Evolutionary conservation across 2,113 vertebrate genomes (phyloP).

Genomic region (Ameiurus melas): DNA sequence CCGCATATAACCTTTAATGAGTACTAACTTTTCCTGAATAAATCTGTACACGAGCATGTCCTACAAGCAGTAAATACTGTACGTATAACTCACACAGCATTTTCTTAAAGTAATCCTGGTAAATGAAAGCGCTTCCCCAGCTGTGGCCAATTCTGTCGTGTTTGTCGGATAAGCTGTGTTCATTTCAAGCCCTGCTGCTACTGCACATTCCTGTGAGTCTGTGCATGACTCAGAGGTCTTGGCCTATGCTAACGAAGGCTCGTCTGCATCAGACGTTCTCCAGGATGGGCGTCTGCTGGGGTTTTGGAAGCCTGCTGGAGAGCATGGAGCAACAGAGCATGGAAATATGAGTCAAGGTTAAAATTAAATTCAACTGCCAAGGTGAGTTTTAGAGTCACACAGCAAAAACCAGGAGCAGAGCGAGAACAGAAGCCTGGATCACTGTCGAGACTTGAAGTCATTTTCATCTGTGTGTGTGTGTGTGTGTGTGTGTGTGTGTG

Average conservation of each 20-base stretch:
- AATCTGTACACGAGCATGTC: neutral
- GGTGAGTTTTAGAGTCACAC: conserved; percentile 2
- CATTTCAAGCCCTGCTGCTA: conserved; percentile 14
- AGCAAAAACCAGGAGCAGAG: neutral
- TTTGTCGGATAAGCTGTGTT: conserved; percentile 8
- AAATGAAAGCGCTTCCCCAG: neutral
- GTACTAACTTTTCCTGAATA: neutral
- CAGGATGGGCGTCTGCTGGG: conserved; percentile 2
- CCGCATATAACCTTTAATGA: neutral
- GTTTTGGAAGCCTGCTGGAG: neutral
- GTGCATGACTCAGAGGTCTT: conserved; percentile 20
- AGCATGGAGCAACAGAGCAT: conserved; percentile 5
- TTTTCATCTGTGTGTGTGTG: conserved; percentile 38
- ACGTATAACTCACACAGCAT: neutral
- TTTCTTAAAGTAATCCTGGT: neutral
- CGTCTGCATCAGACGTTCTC: conserved; percentile 18
- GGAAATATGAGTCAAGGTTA: conserved; percentile 29
- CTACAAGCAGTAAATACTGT: neutral
- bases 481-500: conserved; percentile 41
- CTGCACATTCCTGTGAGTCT: conserved; percentile 18
- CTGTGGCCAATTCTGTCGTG: neutral
- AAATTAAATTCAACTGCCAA: conserved; percentile 15
- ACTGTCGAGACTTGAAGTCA: neutral
- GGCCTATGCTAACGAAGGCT: conserved; percentile 16
- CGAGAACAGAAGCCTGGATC: conserved; percentile 7